A percentile compares a stretch with the other conserved stretches of the same genome.
Evolutionary conservation across 2,888 invertebrate genomes (phyloP).

Genomic region (Octonoba sinensis): DNA sequence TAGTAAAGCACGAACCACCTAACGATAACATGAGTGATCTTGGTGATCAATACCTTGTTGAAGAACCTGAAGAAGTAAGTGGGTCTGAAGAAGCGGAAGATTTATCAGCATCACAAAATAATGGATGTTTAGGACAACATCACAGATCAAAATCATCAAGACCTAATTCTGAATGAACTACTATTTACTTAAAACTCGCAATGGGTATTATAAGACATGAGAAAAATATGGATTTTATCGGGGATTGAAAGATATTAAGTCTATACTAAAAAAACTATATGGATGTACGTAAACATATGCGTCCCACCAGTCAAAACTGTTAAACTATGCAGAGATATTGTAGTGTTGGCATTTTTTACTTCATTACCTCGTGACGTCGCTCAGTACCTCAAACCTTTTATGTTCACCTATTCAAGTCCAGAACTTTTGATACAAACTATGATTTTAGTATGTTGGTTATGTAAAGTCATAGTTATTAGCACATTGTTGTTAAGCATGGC

Average conservation of each 20-base stretch:
- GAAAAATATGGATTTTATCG: too few species aligned
- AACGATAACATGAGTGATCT: constrained; percentile 45
- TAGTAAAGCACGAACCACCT: constrained; percentile 46
- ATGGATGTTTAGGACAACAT: constrained; percentile 40
- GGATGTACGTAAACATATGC: neutral
- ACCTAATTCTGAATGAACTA: constrained; percentile 53
- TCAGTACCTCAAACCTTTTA: neutral
- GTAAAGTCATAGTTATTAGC: constrained; percentile 35
- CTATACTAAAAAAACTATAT: neutral
- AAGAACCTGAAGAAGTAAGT: constrained; percentile 55
- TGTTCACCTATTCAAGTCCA: constrained; percentile 32
- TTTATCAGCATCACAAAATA: constrained; percentile 50
- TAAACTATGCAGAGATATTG: too few species aligned
- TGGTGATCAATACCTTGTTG: constrained; percentile 45
- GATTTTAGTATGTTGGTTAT: constrained; percentile 47
- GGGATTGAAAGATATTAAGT: too few species aligned
- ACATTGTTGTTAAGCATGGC: constrained; percentile 28
- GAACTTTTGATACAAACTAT: constrained; percentile 51
- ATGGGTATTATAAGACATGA: too few species aligned
- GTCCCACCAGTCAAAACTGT: neutral
- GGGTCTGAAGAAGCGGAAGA: constrained; percentile 59
- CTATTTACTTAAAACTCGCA: neutral
- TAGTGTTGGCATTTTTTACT: too few species aligned
- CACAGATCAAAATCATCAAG: constrained; percentile 46
- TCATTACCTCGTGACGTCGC: neutral